Conservation (phyloP, 2,113 vertebrate species). For the Macrotis lagotis region DNA sequence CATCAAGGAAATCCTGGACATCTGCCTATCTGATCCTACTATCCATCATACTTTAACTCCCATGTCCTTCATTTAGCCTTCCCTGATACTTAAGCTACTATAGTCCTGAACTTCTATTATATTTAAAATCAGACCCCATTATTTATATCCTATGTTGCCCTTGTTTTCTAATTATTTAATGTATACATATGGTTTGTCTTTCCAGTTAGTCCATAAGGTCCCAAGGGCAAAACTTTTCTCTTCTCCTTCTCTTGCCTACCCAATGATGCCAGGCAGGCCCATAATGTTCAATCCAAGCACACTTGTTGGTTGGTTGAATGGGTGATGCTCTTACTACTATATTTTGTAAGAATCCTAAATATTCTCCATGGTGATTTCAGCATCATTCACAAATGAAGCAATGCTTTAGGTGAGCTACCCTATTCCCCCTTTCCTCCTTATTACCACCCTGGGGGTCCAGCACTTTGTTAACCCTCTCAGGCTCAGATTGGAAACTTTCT, state of each 20-base stretch:
- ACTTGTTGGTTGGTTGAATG: not conserved
- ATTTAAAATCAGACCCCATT: no score
- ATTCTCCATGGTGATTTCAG: not conserved
- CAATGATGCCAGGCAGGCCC: not conserved
- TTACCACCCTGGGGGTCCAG: not conserved
- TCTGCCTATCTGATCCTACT: no score
- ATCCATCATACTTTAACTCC: no score
- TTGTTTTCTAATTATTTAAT: no score
- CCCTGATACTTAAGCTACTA: no score
- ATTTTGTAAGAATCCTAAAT: not conserved
- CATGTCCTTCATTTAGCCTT: no score
- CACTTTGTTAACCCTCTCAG: constrained; percentile 26
- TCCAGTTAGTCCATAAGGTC: no score
- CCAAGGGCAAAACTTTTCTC: not conserved
- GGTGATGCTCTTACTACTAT: not conserved
- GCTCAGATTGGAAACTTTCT: constrained; percentile 15
- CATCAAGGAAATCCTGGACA: not conserved
- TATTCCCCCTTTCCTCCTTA: not conserved
- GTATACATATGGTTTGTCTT: no score
- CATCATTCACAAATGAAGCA: not conserved
- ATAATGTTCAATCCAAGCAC: not conserved
- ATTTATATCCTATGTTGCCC: no score
- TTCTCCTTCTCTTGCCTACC: not conserved
- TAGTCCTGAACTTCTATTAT: no score
- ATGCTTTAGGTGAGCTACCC: not conserved